These are phyloP conservation scores for Hemiscyllium ocellatum DNA, from an alignment of 2,113 vertebrate genomes.

Conservation along the genomic window DNA sequence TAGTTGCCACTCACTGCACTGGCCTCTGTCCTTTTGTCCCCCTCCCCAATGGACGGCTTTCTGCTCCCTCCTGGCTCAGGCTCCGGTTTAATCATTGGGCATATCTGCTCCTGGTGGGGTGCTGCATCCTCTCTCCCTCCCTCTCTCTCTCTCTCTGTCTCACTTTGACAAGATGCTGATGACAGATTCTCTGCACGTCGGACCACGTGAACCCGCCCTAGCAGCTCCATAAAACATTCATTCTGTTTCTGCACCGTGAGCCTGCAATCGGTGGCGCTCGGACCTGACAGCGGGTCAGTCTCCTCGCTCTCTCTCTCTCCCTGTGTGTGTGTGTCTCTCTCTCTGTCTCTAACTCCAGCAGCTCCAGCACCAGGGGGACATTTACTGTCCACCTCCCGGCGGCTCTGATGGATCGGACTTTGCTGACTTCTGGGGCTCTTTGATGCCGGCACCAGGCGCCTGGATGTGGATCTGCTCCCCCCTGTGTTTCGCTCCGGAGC, in stretches of 20 bases:
- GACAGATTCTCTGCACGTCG: slow-evolving; percentile 31
- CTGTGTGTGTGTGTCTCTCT: not conserved
- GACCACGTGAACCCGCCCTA: slow-evolving; percentile 18
- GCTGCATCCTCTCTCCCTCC: not conserved
- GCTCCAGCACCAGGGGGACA: not conserved
- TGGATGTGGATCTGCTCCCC: not conserved
- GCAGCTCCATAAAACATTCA: slow-evolving; percentile 31
- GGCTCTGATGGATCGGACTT: slow-evolving; percentile 23
- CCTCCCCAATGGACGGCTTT: not conserved
- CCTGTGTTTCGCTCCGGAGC: not conserved
- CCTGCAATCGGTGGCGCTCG: not conserved
- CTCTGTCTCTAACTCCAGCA: not conserved
- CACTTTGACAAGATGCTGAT: not conserved
- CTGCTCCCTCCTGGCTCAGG: not conserved
- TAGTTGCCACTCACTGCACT: no score
- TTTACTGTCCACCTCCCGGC: not conserved
- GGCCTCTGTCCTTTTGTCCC: no score
- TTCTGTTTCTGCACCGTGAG: slow-evolving; percentile 24
- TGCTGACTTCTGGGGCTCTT: not conserved
- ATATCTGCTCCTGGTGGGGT: not conserved
- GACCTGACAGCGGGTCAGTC: not conserved
- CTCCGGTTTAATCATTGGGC: no score
- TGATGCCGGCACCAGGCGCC: not conserved
- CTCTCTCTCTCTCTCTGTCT: not conserved
- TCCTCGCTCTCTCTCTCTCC: no score